These are phyloP conservation scores for Pteronotus mesoamericanus DNA, from an alignment of 2,797 vertebrate genomes.

Conservation along the genomic window DNA sequence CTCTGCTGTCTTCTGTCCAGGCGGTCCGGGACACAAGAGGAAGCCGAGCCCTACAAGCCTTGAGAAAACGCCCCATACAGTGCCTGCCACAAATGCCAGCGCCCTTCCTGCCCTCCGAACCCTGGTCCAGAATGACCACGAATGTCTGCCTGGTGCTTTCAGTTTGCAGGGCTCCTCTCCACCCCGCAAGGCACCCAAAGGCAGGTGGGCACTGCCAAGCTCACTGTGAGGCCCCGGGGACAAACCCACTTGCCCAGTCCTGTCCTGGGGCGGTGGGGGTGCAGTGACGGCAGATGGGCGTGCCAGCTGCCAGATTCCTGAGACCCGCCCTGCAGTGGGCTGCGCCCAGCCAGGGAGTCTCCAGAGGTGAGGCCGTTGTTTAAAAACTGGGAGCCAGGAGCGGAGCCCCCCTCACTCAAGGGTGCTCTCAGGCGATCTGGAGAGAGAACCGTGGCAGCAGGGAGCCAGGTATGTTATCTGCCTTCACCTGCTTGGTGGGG, in stretches of 20 bases:
- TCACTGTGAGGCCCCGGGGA: background rate
- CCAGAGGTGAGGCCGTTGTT: slow-evolving; percentile 84
- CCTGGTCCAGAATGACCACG: background rate
- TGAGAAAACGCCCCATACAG: background rate
- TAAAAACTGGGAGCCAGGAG: slow-evolving; percentile 81
- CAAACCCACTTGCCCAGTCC: slow-evolving; percentile 52
- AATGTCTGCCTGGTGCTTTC: background rate
- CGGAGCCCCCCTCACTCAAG: background rate
- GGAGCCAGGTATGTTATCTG: slow-evolving; percentile 29
- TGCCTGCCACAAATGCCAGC: background rate
- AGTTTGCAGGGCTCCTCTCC: background rate
- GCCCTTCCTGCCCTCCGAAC: background rate
- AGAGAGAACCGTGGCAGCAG: background rate
- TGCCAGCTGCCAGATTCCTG: slow-evolving; percentile 84
- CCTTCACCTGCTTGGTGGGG: background rate
- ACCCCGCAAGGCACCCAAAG: background rate
- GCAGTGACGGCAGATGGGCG: slow-evolving; percentile 80
- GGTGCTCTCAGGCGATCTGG: background rate
- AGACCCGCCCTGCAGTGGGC: slow-evolving; percentile 85
- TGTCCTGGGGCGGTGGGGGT: slow-evolving; percentile 35
- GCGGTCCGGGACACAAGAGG: background rate
- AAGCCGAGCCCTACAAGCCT: background rate
- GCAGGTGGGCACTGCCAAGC: background rate
- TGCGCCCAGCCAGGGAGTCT: slow-evolving; percentile 77
- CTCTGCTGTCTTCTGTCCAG: background rate